Evolutionary conservation across 2,113 vertebrate species (phyloP), one percentile per base, ranked within the genome.

Genomic region (Camelus dromedarius): DNA sequence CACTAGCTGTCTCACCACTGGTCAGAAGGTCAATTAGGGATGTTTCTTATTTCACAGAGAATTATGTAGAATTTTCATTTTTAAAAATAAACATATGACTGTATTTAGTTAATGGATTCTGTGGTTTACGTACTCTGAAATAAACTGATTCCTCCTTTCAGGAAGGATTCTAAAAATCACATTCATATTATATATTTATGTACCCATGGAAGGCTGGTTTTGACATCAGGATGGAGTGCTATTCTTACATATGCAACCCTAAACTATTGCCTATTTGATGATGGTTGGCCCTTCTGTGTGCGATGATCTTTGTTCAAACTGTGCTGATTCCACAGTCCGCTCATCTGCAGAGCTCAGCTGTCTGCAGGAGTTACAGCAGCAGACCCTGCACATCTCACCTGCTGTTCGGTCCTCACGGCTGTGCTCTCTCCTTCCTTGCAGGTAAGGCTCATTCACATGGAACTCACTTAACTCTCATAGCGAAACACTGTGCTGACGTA

Each of bases 91-190:
- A 93, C 30, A 12, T 66, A 26, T 48, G 15, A n/a, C 20, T 70
- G 20, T 84, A 30, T 85, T 48, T 87, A 79, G 56, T 89, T 50
- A 73, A 72, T 67, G 54, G 11, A 58, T 69, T 91, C 35, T 93
- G 11, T 82, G 42, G 16, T 67, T 95, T 91, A 89, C 72, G 76
- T 77, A 58, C 15, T 35, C 75, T 93, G 82, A 58, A 84, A 70
- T 69, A 79, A 30, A 70, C 52, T 42, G 19, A 4, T 28, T 54
- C 2, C 8, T 11, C 8, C 9, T 77, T 96, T 66, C 30, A 69
- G 90, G 92, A 93, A 76, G 46, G 22, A 32, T 84, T 86, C 66
- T 91, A 26, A n/a, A 58, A 52, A 52, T 88, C 66, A 18, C 22
- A 60, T 67, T 50, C 67, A 15, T 42, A n/a, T 70, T 20, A 16